These are phyloP conservation scores for Drosophila pseudotakahashii DNA, from an alignment of 2,888 invertebrate species.

Conservation along the genomic window DNA sequence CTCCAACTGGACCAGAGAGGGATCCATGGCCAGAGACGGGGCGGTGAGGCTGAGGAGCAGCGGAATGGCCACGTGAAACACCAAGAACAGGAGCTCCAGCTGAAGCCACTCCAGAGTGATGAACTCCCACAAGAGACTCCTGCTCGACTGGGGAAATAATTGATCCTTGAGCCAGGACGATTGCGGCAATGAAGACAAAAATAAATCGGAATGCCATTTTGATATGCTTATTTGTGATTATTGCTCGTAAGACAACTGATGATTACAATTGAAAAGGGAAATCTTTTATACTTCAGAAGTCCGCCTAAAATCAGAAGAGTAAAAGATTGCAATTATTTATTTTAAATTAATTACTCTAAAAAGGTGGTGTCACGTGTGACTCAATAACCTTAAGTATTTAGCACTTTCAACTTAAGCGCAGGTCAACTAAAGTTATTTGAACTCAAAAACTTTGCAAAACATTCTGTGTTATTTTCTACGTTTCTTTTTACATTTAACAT, in stretches of 20 bases:
- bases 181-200: constrained; percentile 16
- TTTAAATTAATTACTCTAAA: background rate
- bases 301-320: too few species aligned
- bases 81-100: constrained; percentile 10
- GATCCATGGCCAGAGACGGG: constrained; percentile 6
- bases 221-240: background rate
- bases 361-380: background rate
- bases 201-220: constrained; percentile 17
- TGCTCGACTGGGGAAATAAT: constrained; percentile 15
- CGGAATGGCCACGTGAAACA: background rate
- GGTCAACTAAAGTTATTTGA: background rate
- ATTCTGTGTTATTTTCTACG: too few species aligned
- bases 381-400: background rate
- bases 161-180: constrained; percentile 30
- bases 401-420: background rate
- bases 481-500: too few species aligned
- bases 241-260: constrained; percentile 9
- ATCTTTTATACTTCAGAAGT: background rate
- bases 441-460: background rate
- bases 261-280: background rate
- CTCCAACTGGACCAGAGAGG: background rate
- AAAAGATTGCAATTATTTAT: background rate
- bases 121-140: constrained; percentile 11
- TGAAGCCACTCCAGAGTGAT: constrained; percentile 14
- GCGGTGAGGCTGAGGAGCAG: constrained; percentile 10